Evolutionary conservation across 2,797 vertebrate species (phyloP), one percentile per base, ranked within the genome.

Genomic region (Lacerta bilineata): DNA sequence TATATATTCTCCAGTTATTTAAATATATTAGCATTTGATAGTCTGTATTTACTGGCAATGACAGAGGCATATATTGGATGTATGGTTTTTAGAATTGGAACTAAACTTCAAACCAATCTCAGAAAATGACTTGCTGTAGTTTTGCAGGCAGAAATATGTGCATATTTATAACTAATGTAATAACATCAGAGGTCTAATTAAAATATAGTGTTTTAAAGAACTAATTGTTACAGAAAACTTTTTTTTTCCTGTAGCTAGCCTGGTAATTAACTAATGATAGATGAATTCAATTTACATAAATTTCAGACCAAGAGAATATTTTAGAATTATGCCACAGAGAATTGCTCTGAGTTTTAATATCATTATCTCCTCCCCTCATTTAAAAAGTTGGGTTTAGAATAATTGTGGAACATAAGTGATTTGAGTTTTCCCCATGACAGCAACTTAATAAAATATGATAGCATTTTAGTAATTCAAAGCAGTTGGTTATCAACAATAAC

Each of bases 281-380:
- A 98, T 97, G 98, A 98, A 98, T 99, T 98, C 97, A 98, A 99
- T 99, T 99, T 97, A 97, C 98, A 99, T 99, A 98, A 96, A 98
- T 99, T 99, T 98, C 96, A 98, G 97, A 96, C 97, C 96, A 97
- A 96, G 97, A 98, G 97, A 98, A 98, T 98, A 98, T 98, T 97
- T 98, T 97, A 98, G 98, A 97, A 97, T 98, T 97, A 97, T 98
- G 97, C 98, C 98, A 97, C 93, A 93, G 98, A 99, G 98, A 97
- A 98, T 98, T 98, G 97, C 97, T 98, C 97, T 97, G 98, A 98
- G 98, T 98, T 98, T 98, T 99, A 98, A 98, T 98, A 97, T 98
- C 96, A 98, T 98, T 98, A 98, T 98, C 98, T 98, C 97, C 97
- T 98, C 97, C 97, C 95, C 96, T 98, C 96, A 13, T 98, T 99